These are phyloP conservation scores for Cyclargus thomasi DNA, from an alignment of 1,140 invertebrate genomes.

Conservation along the genomic window DNA sequence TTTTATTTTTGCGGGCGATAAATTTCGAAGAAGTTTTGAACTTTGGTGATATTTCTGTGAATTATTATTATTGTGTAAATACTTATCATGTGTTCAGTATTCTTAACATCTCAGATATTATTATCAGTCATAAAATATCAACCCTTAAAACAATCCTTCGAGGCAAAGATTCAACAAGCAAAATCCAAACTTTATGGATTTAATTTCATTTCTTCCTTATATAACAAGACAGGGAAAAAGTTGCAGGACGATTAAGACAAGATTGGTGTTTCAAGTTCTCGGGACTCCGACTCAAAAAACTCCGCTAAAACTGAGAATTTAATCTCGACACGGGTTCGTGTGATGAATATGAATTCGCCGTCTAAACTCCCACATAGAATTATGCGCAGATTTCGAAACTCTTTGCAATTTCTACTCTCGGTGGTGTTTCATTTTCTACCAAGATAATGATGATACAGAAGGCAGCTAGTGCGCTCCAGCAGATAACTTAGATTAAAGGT, in stretches of 20 bases:
- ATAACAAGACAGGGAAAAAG: conserved; percentile 14
- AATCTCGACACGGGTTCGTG: conserved; percentile 10
- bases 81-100: no score
- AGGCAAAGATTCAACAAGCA: neutral
- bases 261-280: conserved; percentile 15
- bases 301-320: conserved; percentile 10
- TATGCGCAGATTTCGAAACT: neutral
- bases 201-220: conserved; percentile 7
- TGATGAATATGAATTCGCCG: conserved; percentile 9
- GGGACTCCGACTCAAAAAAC: neutral
- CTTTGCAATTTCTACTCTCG: neutral
- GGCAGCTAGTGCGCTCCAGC: no score
- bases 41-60: no score
- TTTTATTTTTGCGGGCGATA: neutral
- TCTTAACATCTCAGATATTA: no score
- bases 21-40: neutral
- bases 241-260: conserved; percentile 15
- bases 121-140: neutral
- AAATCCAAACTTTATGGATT: conserved; percentile 2
- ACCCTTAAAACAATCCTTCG: neutral
- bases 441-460: neutral
- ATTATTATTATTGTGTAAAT: no score
- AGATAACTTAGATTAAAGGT: no score
- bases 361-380: conserved; percentile 4
- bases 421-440: neutral